Conservation (phyloP, 2,797 vertebrate species). For the Prunella strophiata region DNA sequence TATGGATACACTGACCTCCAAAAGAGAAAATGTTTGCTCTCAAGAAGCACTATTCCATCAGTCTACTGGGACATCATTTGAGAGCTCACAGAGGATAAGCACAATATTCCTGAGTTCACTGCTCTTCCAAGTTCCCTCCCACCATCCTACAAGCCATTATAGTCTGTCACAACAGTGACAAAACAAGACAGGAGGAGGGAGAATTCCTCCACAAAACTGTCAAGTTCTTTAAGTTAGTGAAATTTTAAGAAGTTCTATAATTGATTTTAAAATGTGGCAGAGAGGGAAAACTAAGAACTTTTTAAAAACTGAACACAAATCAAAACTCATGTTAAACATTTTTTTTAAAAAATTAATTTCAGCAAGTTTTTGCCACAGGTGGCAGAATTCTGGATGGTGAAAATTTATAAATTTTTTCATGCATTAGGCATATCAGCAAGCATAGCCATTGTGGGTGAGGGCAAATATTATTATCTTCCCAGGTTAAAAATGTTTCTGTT, state of each 20-base stretch:
- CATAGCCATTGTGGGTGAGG: not conserved
- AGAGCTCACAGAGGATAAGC: not conserved
- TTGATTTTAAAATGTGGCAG: not conserved
- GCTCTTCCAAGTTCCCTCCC: not conserved
- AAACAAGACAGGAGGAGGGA: constrained; percentile 25
- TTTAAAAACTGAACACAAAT: not conserved
- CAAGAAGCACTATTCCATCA: not conserved
- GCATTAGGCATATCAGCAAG: not conserved
- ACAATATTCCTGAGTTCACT: not conserved
- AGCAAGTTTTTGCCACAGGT: not conserved
- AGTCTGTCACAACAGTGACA: constrained; percentile 51
- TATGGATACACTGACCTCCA: not conserved
- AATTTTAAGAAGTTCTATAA: constrained; percentile 10
- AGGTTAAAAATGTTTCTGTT: not conserved
- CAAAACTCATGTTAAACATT: not conserved
- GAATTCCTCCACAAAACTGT: constrained; percentile 9
- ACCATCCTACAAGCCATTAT: constrained; percentile 12
- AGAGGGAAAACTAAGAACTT: not conserved
- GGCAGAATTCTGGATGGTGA: not conserved
- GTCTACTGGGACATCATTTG: not conserved
- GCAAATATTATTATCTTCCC: not conserved
- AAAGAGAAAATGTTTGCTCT: not conserved
- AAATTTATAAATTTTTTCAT: not conserved
- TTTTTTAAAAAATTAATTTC: not conserved
- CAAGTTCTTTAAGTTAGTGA: not conserved